Evolutionary conservation across 2,888 invertebrate species (phyloP).

Genomic region (Plutella xylostella): DNA sequence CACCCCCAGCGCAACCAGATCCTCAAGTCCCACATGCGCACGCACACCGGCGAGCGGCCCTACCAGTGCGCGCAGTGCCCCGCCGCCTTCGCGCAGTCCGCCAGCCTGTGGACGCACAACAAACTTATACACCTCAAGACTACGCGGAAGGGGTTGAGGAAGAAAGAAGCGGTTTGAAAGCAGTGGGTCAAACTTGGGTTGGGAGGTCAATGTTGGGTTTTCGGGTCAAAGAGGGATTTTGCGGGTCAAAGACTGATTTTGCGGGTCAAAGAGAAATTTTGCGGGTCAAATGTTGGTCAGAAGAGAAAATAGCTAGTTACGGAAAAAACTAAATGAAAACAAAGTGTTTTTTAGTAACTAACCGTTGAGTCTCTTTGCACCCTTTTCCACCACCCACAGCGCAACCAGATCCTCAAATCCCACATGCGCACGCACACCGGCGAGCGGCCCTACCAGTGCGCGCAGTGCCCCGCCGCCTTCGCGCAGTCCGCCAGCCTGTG

Average conservation of each 20-base stretch:
- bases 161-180: too few species aligned
- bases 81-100: not conserved
- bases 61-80: not conserved
- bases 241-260: too few species aligned
- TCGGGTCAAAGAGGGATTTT: too few species aligned
- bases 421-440: not conserved
- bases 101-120: not conserved
- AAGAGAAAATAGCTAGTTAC: too few species aligned
- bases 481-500: not conserved
- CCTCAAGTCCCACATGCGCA: conserved; percentile 24
- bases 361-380: not conserved
- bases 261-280: too few species aligned
- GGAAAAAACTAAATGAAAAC: too few species aligned
- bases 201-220: too few species aligned
- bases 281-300: too few species aligned
- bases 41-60: not conserved
- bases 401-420: not conserved
- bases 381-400: conserved; percentile 1
- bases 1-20: conserved; percentile 37
- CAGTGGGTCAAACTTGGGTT: too few species aligned
- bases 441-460: not conserved
- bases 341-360: conserved; percentile 2
- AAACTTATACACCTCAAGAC: not conserved
- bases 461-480: not conserved
- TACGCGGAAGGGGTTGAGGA: too few species aligned